Conservation (phyloP, 1,140 invertebrate genomes). For the Tetraneura akinire region DNA sequence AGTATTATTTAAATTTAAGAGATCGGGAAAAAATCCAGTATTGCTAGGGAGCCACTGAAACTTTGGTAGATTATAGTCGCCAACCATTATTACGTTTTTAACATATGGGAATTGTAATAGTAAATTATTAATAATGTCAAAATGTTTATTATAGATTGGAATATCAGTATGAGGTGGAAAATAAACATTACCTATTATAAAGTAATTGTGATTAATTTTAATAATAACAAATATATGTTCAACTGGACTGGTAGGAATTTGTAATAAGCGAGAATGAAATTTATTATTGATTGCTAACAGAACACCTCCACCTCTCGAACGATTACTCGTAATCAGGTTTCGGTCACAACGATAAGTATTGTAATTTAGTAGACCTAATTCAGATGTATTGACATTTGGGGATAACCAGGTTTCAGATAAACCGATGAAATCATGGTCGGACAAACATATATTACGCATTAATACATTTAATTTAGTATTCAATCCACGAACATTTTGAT, state of each 20-base stretch:
- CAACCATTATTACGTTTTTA: background rate
- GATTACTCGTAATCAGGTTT: background rate
- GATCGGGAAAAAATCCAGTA: no score
- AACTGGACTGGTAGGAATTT: background rate
- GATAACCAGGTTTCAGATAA: constrained; percentile 18
- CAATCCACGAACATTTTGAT: constrained; percentile 7
- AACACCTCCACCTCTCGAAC: constrained; percentile 13
- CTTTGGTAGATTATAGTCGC: no score
- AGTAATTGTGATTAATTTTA: constrained; percentile 14
- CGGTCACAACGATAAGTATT: background rate
- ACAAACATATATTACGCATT: background rate
- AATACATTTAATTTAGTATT: constrained; percentile 23
- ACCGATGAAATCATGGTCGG: background rate
- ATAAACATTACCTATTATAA: constrained; percentile 16
- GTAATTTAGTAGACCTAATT: background rate
- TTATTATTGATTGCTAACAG: constrained; percentile 4
- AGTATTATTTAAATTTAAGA: no score
- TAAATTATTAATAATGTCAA: constrained; percentile 24
- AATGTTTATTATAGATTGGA: background rate
- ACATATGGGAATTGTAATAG: background rate
- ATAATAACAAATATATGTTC: constrained; percentile 11
- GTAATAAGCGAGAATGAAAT: constrained; percentile 1
- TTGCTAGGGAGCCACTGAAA: no score
- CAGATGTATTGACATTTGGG: constrained; percentile 3
- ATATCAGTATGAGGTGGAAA: background rate